A percentile compares a stretch with the other conserved stretches of the same genome.
phyloP scores from a whole-genome alignment of 2,113 vertebrate species.

The Psilopogon haemacephalus region DNA sequence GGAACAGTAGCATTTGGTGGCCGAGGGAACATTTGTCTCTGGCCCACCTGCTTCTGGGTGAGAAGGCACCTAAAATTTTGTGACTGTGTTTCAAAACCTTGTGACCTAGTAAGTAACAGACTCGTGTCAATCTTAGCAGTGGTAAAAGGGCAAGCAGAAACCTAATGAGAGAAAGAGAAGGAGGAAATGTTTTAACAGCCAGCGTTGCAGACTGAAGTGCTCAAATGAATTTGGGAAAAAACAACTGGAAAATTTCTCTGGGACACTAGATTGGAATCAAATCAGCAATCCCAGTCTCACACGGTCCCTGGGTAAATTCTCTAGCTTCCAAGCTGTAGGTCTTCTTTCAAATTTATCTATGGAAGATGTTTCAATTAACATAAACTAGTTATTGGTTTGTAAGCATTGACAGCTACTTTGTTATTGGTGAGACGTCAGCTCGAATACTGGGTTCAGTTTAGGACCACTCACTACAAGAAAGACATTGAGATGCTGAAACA shows the following conservation, averaged over 20 bases:
- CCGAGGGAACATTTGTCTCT: neutral
- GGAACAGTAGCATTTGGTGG: neutral
- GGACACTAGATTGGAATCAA: neutral
- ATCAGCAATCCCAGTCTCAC: neutral
- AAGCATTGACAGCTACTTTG: neutral
- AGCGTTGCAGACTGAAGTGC: neutral
- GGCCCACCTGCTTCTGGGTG: rapidly evolving
- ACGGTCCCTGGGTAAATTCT: neutral
- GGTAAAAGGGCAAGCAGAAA: neutral
- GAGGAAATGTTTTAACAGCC: neutral
- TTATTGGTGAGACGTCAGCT: too few relatives aligned
- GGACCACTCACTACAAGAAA: too few relatives aligned
- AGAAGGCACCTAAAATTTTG: neutral
- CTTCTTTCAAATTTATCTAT: neutral
- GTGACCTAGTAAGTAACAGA: neutral
- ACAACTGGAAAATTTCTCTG: neutral
- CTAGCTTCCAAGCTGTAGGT: neutral
- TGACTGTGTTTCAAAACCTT: neutral
- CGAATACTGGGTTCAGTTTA: too few relatives aligned
- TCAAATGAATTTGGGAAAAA: neutral
- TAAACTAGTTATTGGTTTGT: neutral
- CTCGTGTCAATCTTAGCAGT: neutral
- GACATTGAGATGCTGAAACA: too few relatives aligned
- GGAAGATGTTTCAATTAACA: neutral
- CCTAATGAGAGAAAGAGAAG: neutral